Percentiles rank a stretch among this genome's conserved stretches.
phyloP scores from a whole-genome alignment of 2,888 invertebrate genomes.

The Nezara viridula region DNA sequence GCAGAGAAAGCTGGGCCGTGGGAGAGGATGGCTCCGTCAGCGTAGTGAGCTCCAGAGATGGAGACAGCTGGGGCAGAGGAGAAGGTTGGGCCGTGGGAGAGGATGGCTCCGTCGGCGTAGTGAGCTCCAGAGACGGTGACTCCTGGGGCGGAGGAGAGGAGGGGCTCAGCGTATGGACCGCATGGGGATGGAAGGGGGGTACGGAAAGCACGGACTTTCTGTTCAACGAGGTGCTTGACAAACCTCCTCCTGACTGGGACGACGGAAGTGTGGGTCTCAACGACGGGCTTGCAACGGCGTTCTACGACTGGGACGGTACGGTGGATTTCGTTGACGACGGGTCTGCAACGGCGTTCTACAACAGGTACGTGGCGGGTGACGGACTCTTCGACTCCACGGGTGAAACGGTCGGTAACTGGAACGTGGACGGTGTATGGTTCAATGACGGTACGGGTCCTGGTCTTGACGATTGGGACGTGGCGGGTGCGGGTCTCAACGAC shows the following conservation, averaged over 20 bases:
- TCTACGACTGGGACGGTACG: conserved; percentile 62
- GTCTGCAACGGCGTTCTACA: conserved; percentile 59
- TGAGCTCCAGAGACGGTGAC: not conserved
- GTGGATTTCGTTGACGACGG: conserved; percentile 60
- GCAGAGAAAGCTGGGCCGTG: too few species aligned
- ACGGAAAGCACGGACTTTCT: conserved; percentile 58
- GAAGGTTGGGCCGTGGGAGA: not conserved
- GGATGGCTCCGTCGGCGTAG: not conserved
- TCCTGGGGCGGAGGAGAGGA: conserved; percentile 8
- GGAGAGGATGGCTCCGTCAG: not conserved
- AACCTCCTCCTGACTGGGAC: conserved; percentile 62
- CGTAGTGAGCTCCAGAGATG: not conserved
- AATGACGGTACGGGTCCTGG: conserved; percentile 60
- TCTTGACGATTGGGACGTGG: conserved; percentile 63
- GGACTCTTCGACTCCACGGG: conserved; percentile 61
- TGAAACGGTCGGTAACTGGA: conserved; percentile 61
- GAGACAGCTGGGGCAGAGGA: not conserved
- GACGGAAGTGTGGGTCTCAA: conserved; percentile 58
- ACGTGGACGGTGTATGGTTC: conserved; percentile 64
- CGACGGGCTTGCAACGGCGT: conserved; percentile 59
- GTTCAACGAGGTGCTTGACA: conserved; percentile 62
- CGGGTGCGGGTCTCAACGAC: conserved; percentile 62
- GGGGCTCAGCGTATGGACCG: not conserved
- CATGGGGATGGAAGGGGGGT: conserved; percentile 43
- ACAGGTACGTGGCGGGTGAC: conserved; percentile 61